These are phyloP conservation scores for Camponotus vicinus DNA, from an alignment of 1,140 invertebrate species.

Conservation along the genomic window DNA sequence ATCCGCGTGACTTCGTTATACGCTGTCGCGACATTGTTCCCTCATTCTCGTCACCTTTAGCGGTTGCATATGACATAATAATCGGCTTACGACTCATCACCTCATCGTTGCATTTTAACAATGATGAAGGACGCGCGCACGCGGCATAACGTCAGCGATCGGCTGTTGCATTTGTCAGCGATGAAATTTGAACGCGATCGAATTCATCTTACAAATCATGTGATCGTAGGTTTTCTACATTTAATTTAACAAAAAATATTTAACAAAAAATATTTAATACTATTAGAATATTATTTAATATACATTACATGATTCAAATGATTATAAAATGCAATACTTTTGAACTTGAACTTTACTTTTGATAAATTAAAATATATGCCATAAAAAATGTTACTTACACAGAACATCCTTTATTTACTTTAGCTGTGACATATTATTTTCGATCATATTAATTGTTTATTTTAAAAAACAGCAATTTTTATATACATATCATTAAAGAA, in stretches of 20 bases:
- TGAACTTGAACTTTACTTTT: not conserved
- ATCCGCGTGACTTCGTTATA: not conserved
- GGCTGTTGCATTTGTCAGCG: conserved; percentile 7
- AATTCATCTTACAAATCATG: not conserved
- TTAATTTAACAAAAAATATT: not conserved
- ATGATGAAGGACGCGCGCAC: conserved; percentile 49
- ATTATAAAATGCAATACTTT: not conserved
- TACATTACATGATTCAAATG: not conserved
- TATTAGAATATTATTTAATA: not conserved
- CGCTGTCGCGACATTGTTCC: not conserved
- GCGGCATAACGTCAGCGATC: conserved; percentile 14
- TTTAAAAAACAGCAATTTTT: not conserved
- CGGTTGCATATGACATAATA: conserved; percentile 59
- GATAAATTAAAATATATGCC: not conserved
- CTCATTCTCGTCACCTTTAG: conserved; percentile 10
- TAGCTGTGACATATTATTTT: too few species aligned
- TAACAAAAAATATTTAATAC: not conserved
- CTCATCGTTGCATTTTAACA: conserved; percentile 48
- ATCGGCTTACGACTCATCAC: conserved; percentile 43
- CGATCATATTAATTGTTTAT: not conserved
- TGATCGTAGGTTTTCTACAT: not conserved
- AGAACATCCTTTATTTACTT: not conserved
- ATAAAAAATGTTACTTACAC: not conserved
- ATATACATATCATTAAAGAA: not conserved
- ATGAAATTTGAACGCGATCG: not conserved